Conservation (phyloP, 2,113 vertebrate genomes). For the Orthonyx spaldingii region DNA sequence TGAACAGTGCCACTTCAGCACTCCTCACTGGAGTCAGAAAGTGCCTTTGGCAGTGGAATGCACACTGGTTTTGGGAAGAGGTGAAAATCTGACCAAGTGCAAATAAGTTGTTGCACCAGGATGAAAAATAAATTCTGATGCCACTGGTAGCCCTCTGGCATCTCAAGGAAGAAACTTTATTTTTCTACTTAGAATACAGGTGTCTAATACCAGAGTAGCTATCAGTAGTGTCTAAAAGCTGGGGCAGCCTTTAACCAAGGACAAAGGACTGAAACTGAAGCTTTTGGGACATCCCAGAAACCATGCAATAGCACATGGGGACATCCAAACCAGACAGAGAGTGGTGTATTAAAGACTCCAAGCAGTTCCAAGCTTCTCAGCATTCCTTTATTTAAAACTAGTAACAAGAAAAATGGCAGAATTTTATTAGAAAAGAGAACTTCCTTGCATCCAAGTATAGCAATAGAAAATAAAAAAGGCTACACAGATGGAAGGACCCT, state of each 20-base stretch:
- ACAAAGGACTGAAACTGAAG: not conserved
- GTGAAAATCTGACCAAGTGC: not conserved
- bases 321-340: not conserved
- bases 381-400: not conserved
- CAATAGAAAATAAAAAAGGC: not conserved
- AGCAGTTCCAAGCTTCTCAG: not conserved
- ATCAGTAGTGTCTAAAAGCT: not conserved
- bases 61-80: rapidly evolving
- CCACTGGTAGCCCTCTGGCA: not conserved
- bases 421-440: not conserved
- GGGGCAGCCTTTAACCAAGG: not conserved
- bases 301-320: not conserved
- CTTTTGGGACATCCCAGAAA: not conserved
- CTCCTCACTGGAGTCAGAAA: not conserved
- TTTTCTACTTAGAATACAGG: not conserved
- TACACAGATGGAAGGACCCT: not conserved
- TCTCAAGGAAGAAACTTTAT: not conserved
- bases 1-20: not conserved
- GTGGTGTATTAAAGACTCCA: not conserved
- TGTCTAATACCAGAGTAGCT: not conserved
- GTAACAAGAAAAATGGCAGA: not conserved
- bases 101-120: not conserved
- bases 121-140: not conserved
- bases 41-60: not conserved
- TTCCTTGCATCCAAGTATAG: not conserved